phyloP scores from a whole-genome alignment of 2,888 invertebrate genomes.

The Norana najaformis region DNA sequence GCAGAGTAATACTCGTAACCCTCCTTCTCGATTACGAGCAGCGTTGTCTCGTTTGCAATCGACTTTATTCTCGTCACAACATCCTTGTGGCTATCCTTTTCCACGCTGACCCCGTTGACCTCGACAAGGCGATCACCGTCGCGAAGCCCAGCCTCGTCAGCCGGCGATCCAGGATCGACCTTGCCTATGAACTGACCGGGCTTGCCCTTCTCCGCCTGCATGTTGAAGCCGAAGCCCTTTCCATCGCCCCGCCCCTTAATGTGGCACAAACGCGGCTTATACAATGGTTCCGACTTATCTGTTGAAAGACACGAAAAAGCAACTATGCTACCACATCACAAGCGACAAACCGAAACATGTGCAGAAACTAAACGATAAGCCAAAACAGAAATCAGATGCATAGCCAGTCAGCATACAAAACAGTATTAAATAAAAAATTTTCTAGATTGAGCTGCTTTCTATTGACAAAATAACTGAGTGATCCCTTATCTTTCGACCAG shows the following conservation, averaged over 20 bases:
- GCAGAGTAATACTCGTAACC: conserved; percentile 75
- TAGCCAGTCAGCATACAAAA: not conserved
- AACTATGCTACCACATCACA: not conserved
- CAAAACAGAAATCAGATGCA: not conserved
- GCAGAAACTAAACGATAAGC: not conserved
- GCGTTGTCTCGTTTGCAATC: conserved; percentile 75
- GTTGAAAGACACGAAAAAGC: not conserved
- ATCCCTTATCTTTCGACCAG: too few species aligned
- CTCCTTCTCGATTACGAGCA: conserved; percentile 81
- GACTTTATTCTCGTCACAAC: conserved; percentile 92
- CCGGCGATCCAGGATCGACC: conserved; percentile 40
- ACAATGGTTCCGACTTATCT: not conserved
- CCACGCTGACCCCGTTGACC: conserved; percentile 38
- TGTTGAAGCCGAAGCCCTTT: conserved; percentile 39
- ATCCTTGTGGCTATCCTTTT: conserved; percentile 42
- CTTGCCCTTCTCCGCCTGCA: conserved; percentile 37
- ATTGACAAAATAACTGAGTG: too few species aligned
- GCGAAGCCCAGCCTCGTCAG: conserved; percentile 35
- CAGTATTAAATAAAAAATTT: not conserved
- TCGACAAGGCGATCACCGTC: conserved; percentile 39
- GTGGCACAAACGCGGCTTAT: conserved; percentile 34
- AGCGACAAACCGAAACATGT: not conserved
- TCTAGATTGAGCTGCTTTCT: too few species aligned
- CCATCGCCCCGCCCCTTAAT: conserved; percentile 32
- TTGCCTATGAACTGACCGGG: conserved; percentile 37